Conservation (phyloP, 2,113 vertebrate species). For the Halcyon malimbica region DNA sequence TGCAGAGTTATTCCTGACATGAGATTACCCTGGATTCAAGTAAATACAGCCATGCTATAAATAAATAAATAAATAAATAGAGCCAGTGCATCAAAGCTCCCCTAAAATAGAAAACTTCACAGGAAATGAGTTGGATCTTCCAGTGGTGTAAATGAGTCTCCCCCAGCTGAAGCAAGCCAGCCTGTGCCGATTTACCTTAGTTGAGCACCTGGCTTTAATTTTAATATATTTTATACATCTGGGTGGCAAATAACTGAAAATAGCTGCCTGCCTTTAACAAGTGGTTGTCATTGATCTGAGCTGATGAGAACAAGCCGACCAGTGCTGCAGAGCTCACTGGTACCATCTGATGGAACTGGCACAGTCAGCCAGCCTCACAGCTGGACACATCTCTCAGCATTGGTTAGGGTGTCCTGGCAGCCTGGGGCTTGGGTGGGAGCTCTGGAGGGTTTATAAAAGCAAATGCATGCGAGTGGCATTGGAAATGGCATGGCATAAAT, state of each 20-base stretch:
- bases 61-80: neutral
- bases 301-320: neutral
- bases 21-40: neutral
- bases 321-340: neutral
- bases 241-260: neutral
- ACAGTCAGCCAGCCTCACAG: neutral
- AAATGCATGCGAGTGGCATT: neutral
- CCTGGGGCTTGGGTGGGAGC: neutral
- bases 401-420: accelerated
- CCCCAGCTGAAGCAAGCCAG: neutral
- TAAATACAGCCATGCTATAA: neutral
- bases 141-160: neutral
- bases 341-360: neutral
- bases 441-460: neutral
- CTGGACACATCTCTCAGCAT: neutral
- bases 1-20: neutral
- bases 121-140: neutral
- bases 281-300: neutral
- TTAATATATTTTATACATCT: neutral
- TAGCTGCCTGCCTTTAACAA: neutral
- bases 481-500: neutral
- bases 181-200: neutral
- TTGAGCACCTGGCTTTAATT: neutral
- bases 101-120: neutral
- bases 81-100: neutral